These are phyloP conservation scores for Drosophila aldrichi DNA, from an alignment of 2,888 invertebrate species.

Conservation along the genomic window DNA sequence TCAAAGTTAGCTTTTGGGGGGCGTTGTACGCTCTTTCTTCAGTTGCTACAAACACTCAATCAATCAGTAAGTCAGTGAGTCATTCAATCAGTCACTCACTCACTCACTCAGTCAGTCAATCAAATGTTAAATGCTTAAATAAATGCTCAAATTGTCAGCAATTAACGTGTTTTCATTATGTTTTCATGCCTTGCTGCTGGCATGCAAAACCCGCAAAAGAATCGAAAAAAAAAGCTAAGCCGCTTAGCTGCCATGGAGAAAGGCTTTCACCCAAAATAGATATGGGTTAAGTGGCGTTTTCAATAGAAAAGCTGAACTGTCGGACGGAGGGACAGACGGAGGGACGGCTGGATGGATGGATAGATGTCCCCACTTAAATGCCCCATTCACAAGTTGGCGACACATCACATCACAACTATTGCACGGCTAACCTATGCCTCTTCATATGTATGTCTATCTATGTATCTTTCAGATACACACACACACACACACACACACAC, in stretches of 20 bases:
- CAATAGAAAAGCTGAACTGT: conserved; percentile 31
- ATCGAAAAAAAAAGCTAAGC: conserved; percentile 39
- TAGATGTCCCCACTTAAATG: conserved; percentile 23
- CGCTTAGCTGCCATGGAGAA: conserved; percentile 49
- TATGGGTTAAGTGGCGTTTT: conserved; percentile 55
- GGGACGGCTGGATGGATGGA: not conserved
- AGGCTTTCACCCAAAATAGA: conserved; percentile 43
- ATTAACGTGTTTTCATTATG: conserved; percentile 69
- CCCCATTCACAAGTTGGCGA: conserved; percentile 35
- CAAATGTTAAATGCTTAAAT: conserved; percentile 6
- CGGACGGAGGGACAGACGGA: not conserved
- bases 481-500: conserved; percentile 29
- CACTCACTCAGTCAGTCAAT: conserved; percentile 55
- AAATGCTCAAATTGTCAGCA: conserved; percentile 60
- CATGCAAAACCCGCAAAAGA: conserved; percentile 27
- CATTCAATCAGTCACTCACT: conserved; percentile 49
- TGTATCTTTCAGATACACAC: conserved; percentile 34
- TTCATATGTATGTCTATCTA: conserved; percentile 13
- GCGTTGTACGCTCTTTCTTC: conserved; percentile 65
- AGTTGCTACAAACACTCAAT: conserved; percentile 37
- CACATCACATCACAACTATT: conserved; percentile 46
- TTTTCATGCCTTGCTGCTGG: conserved; percentile 8
- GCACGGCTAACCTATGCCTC: conserved; percentile 22
- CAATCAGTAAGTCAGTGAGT: conserved; percentile 49
- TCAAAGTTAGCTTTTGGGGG: conserved; percentile 39